Percentiles rank a stretch among this genome's conserved stretches.
These are phyloP conservation scores for Diachrysia chrysitis DNA, from an alignment of 2,888 invertebrate species.

Conservation along the genomic window DNA sequence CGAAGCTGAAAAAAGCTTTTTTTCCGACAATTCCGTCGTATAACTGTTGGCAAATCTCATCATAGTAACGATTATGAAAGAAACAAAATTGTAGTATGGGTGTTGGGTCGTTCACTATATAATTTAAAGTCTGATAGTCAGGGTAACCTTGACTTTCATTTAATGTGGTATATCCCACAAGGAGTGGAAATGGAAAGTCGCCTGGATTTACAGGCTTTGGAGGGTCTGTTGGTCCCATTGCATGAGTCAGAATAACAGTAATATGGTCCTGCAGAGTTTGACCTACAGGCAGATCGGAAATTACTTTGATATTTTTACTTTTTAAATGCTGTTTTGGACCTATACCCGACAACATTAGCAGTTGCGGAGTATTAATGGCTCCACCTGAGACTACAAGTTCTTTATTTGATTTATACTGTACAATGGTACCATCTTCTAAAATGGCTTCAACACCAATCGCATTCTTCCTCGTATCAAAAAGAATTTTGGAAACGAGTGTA, in stretches of 20 bases:
- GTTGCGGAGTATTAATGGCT: slow-evolving; percentile 80
- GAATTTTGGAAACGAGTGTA: slow-evolving; percentile 81
- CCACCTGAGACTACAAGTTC: slow-evolving; percentile 85
- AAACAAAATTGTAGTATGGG: slow-evolving; percentile 45
- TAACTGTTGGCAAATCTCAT: slow-evolving; percentile 58
- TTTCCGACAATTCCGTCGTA: slow-evolving; percentile 46
- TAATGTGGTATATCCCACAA: slow-evolving; percentile 83
- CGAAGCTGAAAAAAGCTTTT: slow-evolving; percentile 45
- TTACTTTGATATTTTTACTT: slow-evolving; percentile 67
- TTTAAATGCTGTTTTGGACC: slow-evolving; percentile 77
- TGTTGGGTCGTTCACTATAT: slow-evolving; percentile 47
- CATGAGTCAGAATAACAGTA: slow-evolving; percentile 60
- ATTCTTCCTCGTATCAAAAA: slow-evolving; percentile 82
- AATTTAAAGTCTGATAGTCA: slow-evolving; percentile 68
- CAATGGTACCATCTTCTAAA: slow-evolving; percentile 57
- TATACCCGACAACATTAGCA: slow-evolving; percentile 85
- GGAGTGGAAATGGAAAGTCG: slow-evolving; percentile 58
- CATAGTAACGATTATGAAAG: slow-evolving; percentile 45
- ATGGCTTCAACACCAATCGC: slow-evolving; percentile 79
- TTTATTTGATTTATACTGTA: slow-evolving; percentile 68
- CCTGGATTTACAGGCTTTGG: slow-evolving; percentile 61
- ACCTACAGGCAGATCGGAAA: slow-evolving; percentile 82
- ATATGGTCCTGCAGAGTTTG: slow-evolving; percentile 82
- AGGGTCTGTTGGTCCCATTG: slow-evolving; percentile 66
- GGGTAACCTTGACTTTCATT: slow-evolving; percentile 85